These are phyloP conservation scores for Lepidocyrtoides sp. DNA, from an alignment of 2,888 invertebrate genomes.

Conservation along the genomic window DNA sequence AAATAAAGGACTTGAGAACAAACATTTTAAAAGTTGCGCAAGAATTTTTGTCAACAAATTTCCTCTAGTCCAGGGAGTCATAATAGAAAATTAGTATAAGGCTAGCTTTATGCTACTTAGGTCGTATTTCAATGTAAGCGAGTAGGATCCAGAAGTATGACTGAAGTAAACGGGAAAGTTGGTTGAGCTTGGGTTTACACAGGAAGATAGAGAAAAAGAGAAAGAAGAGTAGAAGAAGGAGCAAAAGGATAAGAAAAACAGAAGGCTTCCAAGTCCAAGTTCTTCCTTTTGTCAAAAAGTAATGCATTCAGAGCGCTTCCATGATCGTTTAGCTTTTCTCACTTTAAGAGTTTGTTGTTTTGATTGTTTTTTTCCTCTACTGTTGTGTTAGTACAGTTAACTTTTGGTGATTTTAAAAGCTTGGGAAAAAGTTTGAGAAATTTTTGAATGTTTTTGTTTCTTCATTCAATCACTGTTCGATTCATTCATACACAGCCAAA, in stretches of 20 bases:
- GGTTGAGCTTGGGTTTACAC: neutral
- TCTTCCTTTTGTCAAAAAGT: neutral
- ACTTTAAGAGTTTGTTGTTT: neutral
- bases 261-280: no score
- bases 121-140: no score
- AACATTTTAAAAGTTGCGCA: neutral
- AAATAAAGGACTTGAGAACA: neutral
- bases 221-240: no score
- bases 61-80: neutral
- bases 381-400: no score
- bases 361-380: neutral
- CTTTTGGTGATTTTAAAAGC: no score
- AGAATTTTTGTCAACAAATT: conserved; percentile 54
- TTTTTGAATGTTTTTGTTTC: neutral
- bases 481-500: neutral
- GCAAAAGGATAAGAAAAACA: no score
- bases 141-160: neutral
- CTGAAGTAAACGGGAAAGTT: neutral
- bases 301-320: neutral
- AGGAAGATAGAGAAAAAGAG: no score
- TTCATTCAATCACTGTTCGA: neutral
- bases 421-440: neutral
- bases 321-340: neutral
- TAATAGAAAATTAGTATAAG: no score
- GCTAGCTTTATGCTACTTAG: no score